phyloP scores from a whole-genome alignment of 2,797 vertebrate species.

The Catostomus latipinnis region DNA sequence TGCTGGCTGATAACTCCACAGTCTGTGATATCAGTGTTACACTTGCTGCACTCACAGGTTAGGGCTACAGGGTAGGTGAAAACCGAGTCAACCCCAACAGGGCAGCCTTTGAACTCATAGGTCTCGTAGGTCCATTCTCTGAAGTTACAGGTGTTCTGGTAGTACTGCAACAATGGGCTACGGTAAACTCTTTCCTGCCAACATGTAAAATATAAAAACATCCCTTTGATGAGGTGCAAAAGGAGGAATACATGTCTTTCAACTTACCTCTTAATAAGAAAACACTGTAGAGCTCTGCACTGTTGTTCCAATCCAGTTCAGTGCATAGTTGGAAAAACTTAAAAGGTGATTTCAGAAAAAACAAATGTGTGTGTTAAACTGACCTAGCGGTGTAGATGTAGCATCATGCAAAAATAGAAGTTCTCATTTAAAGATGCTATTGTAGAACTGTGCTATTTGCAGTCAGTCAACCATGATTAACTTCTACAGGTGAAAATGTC shows the following conservation, averaged over 20 bases:
- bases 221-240: background rate
- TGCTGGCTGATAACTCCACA: constrained; percentile 78
- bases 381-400: no score
- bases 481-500: no score
- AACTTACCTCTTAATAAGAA: no score
- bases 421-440: no score
- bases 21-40: constrained; percentile 79
- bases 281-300: no score
- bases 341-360: no score
- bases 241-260: background rate
- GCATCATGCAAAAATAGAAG: no score
- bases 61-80: constrained; percentile 87
- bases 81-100: constrained; percentile 70
- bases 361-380: no score
- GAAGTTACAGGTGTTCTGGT: constrained; percentile 83
- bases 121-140: constrained; percentile 85
- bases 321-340: background rate
- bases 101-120: constrained; percentile 82
- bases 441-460: no score
- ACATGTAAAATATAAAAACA: background rate
- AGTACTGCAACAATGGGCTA: constrained; percentile 67
- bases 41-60: constrained; percentile 83
- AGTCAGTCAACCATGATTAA: no score
- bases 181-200: constrained; percentile 82
- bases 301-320: no score